phyloP scores from a whole-genome alignment of 2,888 invertebrate genomes.

The Agriopis aurantiaria region DNA sequence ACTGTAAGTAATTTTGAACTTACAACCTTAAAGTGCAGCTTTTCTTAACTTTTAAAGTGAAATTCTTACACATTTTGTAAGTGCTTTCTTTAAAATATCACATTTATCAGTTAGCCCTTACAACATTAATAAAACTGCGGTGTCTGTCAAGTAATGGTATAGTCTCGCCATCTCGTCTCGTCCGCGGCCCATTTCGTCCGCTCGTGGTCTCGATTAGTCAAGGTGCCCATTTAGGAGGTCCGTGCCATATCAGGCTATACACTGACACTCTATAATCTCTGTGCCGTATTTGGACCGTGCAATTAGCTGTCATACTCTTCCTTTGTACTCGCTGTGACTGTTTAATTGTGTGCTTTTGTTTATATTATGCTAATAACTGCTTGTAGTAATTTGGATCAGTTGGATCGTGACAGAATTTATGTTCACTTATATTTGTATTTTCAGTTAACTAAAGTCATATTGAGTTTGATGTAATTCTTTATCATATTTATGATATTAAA shows the following conservation, averaged over 20 bases:
- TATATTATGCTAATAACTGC: conserved; percentile 45
- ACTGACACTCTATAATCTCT: conserved; percentile 73
- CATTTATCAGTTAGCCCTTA: conserved; percentile 46
- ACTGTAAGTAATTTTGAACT: conserved; percentile 8
- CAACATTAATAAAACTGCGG: conserved; percentile 49
- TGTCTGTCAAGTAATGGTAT: conserved; percentile 51
- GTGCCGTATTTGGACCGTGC: conserved; percentile 72
- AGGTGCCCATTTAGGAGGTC: conserved; percentile 72
- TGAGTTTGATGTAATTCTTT: neutral
- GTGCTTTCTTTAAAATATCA: conserved; percentile 30
- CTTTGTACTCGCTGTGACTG: conserved; percentile 66
- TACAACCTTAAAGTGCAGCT: neutral
- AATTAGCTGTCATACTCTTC: conserved; percentile 78
- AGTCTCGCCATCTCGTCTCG: conserved; percentile 38
- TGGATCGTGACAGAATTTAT: conserved; percentile 16
- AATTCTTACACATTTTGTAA: conserved; percentile 19
- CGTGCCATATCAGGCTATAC: conserved; percentile 65
- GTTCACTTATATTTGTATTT: neutral
- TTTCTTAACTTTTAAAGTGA: conserved; percentile 11
- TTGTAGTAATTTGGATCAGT: conserved; percentile 35
- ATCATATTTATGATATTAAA: neutral
- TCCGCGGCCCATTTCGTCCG: conserved; percentile 65
- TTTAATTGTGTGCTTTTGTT: conserved; percentile 49
- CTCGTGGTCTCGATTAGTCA: conserved; percentile 76
- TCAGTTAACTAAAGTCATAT: neutral